Base-by-base conservation (phyloP, 2,888 invertebrate genomes). In the Thymelicus sylvestris region DNA sequence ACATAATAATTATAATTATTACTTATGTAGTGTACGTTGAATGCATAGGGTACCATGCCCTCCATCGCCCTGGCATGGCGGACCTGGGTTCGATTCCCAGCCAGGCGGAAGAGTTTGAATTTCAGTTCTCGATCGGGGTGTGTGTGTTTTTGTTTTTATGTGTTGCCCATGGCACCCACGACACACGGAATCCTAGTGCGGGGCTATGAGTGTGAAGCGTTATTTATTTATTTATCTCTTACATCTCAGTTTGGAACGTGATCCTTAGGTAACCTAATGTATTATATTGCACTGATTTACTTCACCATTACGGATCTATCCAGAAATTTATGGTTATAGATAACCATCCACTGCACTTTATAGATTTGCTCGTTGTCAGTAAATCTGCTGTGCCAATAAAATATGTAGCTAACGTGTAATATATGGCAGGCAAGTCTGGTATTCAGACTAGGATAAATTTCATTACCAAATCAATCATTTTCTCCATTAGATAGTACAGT, bases 261-360 rank as follows among this genome's bases (percentile, higher is more conserved):
- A 8, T 19, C 52, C 52, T 52, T 15, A 52, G 15, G 1, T 19
- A 67, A 31, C 57, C 39, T 55, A n/a, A 7, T 41, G 63, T 47
- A 50, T 59, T 64, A 66, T 15, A 71, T 48, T 65, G 70, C 62
- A 44, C 44, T 67, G 66, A 73, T 73, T 68, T 67, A 68, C 38
- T 62, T 60, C 60, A 1, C 62, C 50, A 71, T 61, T 70, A 61
- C 61, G 52, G 47, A 10, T 63, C 47, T 67, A 59, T 67, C 48
- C 48, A 13, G 55, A 10, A 67, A 67, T 73, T 73, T 73, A 73
- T 70, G 50, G 61, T 60, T 24, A 66, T 67, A 24, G 65, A 67
- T 57, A 15, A 12, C 48, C 60, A 60, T 47, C 47, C 60, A 67
- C 38, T 67, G 60, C 66, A 67, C 59, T 67, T 60, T 67, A 67